A percentile compares a stretch with the other conserved stretches of the same genome.
phyloP scores from a whole-genome alignment of 2,888 invertebrate genomes.

The Latheticus oryzae region DNA sequence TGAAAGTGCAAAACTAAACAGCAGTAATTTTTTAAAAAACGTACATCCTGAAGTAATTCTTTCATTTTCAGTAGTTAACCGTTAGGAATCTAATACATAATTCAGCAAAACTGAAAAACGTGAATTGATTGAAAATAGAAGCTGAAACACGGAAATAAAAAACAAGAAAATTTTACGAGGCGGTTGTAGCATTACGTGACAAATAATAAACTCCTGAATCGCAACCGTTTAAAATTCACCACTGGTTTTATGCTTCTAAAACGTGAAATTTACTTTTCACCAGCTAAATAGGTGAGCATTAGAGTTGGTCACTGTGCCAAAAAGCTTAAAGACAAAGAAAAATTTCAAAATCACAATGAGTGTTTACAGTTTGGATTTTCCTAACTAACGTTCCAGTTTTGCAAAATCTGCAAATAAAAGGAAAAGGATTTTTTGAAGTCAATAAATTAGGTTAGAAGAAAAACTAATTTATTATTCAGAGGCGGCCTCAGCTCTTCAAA shows the following conservation, averaged over 20 bases:
- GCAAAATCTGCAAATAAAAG: no score
- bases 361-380: background rate
- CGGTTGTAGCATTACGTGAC: constrained; percentile 18
- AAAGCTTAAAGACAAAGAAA: background rate
- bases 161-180: constrained; percentile 25
- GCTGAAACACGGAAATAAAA: constrained; percentile 23
- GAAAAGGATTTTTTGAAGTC: no score
- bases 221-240: constrained; percentile 24
- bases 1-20: constrained; percentile 7
- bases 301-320: background rate
- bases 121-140: constrained; percentile 27
- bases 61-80: constrained; percentile 21
- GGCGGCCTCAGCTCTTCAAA: constrained; percentile 13
- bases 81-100: constrained; percentile 33
- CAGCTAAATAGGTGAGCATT: constrained; percentile 7
- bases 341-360: background rate
- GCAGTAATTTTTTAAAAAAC: constrained; percentile 11
- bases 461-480: constrained; percentile 29
- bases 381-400: no score
- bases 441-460: constrained; percentile 3
- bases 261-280: constrained; percentile 30
- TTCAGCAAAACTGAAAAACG: constrained; percentile 23
- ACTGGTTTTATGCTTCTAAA: constrained; percentile 12
- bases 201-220: constrained; percentile 18
- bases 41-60: constrained; percentile 15